phyloP scores from a whole-genome alignment of 2,797 vertebrate genomes.

The Melopsittacus undulatus region DNA sequence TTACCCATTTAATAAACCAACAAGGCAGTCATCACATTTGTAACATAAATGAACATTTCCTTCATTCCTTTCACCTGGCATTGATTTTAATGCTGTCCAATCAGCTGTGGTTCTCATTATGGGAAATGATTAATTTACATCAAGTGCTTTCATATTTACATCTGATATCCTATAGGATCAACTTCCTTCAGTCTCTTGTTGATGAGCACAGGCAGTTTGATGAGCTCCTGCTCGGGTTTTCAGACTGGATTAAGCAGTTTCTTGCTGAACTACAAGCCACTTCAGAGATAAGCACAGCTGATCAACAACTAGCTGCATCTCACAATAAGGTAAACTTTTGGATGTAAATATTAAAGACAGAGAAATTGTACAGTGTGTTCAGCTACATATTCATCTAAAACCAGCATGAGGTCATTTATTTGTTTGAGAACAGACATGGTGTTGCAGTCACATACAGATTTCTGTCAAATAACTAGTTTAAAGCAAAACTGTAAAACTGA shows the following conservation, averaged over 20 bases:
- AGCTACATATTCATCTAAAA: background rate
- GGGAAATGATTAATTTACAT: background rate
- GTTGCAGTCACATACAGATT: background rate
- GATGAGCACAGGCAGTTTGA: constrained; percentile 86
- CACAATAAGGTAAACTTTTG: constrained; percentile 84
- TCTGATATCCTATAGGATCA: constrained; percentile 74
- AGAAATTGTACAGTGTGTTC: background rate
- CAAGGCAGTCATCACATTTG: background rate
- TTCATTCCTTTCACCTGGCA: background rate
- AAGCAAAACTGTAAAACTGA: background rate
- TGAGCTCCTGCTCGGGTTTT: constrained; percentile 83
- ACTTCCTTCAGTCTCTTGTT: constrained; percentile 82
- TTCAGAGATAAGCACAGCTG: constrained; percentile 82
- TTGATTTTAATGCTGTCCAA: background rate
- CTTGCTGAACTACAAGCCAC: constrained; percentile 84
- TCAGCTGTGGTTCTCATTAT: background rate
- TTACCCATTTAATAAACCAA: background rate
- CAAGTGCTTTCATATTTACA: background rate
- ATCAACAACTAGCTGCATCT: constrained; percentile 78
- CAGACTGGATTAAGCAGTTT: constrained; percentile 89
- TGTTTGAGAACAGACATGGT: background rate
- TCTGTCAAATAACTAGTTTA: background rate
- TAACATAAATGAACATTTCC: background rate
- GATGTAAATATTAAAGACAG: background rate
- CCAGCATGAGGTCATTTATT: background rate